Evolutionary conservation across 2,113 vertebrate genomes (phyloP).

Genomic region (Isichthys henryi): DNA sequence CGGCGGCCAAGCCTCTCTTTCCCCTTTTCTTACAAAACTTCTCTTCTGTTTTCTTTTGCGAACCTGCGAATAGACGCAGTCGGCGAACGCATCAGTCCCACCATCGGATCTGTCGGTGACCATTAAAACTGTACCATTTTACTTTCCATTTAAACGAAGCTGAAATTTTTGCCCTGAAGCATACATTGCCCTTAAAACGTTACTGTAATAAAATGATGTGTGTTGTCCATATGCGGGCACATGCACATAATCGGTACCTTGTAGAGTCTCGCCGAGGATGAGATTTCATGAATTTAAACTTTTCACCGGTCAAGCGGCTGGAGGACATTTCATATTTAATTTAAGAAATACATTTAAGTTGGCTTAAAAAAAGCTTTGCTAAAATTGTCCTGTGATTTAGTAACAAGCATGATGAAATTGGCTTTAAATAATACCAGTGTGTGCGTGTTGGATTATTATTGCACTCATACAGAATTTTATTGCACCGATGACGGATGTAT

Average conservation of each 20-base stretch:
- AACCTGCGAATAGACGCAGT: conserved; percentile 1
- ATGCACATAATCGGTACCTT: neutral
- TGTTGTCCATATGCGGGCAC: neutral
- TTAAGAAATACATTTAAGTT: neutral
- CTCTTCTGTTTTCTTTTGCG: conserved; percentile 1
- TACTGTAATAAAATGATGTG: neutral
- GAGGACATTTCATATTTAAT: neutral
- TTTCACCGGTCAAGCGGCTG: neutral
- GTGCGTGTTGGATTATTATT: neutral
- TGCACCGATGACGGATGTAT: neutral
- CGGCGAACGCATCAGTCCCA: neutral
- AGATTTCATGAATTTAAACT: neutral
- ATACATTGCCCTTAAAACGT: neutral
- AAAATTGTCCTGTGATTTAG: neutral
- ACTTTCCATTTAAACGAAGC: neutral
- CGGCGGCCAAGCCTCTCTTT: conserved; percentile 37
- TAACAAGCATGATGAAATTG: neutral
- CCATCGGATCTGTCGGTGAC: neutral
- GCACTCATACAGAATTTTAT: neutral
- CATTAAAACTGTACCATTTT: neutral
- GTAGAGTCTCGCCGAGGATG: neutral
- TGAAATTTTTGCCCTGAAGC: neutral
- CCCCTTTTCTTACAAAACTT: conserved; percentile 17
- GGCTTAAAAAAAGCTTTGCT: neutral
- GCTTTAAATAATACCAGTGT: neutral